Percentiles rank a stretch among this genome's conserved stretches.
These are phyloP conservation scores for Marasmarcha lunaedactyla DNA, from an alignment of 2,888 invertebrate species.

Conservation along the genomic window DNA sequence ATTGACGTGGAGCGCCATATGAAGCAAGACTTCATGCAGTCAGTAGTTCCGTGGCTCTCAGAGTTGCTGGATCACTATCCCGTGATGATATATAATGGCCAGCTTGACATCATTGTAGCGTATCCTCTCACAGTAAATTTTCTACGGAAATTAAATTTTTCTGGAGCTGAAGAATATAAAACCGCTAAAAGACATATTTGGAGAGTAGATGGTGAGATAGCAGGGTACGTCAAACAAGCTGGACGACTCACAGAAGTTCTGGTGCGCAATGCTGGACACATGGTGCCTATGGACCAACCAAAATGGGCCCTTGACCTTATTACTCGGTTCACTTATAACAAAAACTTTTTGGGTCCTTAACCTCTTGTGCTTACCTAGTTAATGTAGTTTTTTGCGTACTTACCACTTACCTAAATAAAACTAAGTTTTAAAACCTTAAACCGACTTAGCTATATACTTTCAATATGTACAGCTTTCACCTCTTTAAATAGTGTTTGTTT, in stretches of 20 bases:
- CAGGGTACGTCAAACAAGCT: conserved; percentile 80
- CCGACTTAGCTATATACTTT: no score
- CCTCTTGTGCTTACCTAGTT: no score
- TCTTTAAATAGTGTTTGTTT: no score
- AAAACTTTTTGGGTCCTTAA: no score
- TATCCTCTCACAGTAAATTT: conserved; percentile 88
- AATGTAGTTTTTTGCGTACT: no score
- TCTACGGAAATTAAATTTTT: conserved; percentile 78
- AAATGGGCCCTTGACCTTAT: conserved; percentile 82
- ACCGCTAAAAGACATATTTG: conserved; percentile 76
- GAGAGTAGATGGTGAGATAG: conserved; percentile 76
- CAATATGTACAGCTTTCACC: no score
- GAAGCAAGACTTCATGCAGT: conserved; percentile 83
- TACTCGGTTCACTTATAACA: conserved; percentile 69
- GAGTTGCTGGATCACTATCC: conserved; percentile 76
- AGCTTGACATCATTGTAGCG: conserved; percentile 91
- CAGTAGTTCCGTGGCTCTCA: conserved; percentile 79
- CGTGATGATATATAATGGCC: conserved; percentile 89
- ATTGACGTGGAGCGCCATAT: conserved; percentile 77
- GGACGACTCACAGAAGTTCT: conserved; percentile 80
- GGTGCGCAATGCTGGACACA: conserved; percentile 84
- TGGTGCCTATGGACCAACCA: conserved; percentile 85
- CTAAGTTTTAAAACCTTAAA: no score
- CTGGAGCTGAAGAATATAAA: conserved; percentile 74
- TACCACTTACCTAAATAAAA: no score